Conservation (phyloP, 2,888 invertebrate species). For the Trissoscelio sp. region DNA sequence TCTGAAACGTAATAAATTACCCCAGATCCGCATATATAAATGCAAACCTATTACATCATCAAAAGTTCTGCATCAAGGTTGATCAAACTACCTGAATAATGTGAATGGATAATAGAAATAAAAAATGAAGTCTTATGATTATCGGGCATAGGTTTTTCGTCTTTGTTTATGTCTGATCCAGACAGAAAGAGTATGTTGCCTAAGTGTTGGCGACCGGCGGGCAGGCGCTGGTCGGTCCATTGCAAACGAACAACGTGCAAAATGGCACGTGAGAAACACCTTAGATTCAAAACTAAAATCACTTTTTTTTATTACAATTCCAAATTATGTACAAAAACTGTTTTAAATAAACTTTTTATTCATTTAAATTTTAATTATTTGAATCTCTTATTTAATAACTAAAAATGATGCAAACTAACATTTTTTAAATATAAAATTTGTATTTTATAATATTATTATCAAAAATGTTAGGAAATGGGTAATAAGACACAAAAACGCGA, state of each 20-base stretch:
- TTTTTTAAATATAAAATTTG: no score
- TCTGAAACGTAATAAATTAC: no score
- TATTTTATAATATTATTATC: no score
- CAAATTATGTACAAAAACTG: no score
- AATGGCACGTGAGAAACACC: conserved; percentile 20
- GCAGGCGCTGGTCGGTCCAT: conserved; percentile 16
- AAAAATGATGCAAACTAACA: no score
- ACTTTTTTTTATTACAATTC: neutral
- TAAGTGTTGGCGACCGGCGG: conserved; percentile 37
- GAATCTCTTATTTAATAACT: no score
- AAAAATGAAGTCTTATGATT: conserved; percentile 5
- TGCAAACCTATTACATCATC: conserved; percentile 30
- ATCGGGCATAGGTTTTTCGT: conserved; percentile 19
- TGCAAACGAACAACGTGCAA: conserved; percentile 27
- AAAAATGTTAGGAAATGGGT: no score
- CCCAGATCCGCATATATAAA: no score
- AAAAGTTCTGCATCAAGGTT: conserved; percentile 1
- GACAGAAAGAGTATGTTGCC: conserved; percentile 46
- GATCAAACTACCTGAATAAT: conserved; percentile 33
- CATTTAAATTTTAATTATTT: no score
- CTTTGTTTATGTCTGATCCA: conserved; percentile 30
- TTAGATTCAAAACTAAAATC: neutral
- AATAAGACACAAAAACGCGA: no score
- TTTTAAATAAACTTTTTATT: no score
- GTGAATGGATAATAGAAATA: conserved; percentile 37